Conservation (phyloP, 2,888 invertebrate genomes). For the Rhagonycha fulva region DNA sequence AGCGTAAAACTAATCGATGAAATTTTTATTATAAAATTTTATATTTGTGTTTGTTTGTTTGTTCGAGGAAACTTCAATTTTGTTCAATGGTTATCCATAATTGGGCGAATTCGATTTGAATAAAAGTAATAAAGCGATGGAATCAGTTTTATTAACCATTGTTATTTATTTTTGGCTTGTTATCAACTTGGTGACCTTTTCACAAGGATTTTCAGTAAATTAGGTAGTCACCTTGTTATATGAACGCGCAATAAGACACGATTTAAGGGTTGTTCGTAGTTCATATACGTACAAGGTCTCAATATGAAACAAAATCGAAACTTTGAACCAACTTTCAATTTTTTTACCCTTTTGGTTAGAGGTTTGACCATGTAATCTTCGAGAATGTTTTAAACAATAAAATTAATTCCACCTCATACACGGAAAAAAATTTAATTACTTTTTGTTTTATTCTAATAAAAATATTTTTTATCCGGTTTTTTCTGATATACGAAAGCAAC, state of each 20-base stretch:
- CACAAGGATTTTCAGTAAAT: constrained; percentile 14
- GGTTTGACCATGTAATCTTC: not conserved
- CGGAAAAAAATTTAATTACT: not conserved
- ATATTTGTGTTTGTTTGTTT: not conserved
- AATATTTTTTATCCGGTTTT: not conserved
- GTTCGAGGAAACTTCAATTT: constrained; percentile 20
- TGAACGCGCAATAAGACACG: constrained; percentile 13
- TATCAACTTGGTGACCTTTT: constrained; percentile 21
- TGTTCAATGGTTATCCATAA: constrained; percentile 17
- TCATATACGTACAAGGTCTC: not conserved
- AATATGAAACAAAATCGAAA: not conserved
- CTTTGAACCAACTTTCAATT: not conserved
- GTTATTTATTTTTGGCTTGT: constrained; percentile 26
- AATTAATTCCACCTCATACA: not conserved
- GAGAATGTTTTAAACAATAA: not conserved
- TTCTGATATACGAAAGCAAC: not conserved
- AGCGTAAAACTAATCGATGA: not conserved
- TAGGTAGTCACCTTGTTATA: constrained; percentile 16
- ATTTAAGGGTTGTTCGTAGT: not conserved
- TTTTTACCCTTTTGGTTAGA: not conserved
- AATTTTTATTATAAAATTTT: not conserved
- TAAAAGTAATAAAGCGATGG: constrained; percentile 19
- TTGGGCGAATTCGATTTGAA: constrained; percentile 18
- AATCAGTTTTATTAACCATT: constrained; percentile 26
- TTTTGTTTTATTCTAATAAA: not conserved